A percentile compares a stretch with the other conserved stretches of the same genome.
phyloP scores from a whole-genome alignment of 2,888 invertebrate genomes.

The Baccha elongata region DNA sequence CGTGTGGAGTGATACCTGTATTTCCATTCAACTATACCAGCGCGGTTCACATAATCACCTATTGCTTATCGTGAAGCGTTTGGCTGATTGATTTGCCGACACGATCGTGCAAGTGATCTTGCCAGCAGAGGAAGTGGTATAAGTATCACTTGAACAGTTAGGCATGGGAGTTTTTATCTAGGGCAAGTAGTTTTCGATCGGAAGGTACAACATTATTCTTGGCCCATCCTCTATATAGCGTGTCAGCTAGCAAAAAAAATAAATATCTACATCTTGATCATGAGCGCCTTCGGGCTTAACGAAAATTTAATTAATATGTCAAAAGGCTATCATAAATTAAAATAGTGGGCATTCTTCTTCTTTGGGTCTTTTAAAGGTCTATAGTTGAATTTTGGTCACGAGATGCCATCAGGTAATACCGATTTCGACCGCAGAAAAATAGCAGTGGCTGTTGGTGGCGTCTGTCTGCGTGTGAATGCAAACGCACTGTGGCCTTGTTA shows the following conservation, averaged over 20 bases:
- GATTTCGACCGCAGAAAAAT: constrained; percentile 2
- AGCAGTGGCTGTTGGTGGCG: neutral
- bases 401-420: constrained; percentile 29
- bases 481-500: constrained; percentile 44
- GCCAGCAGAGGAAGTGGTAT: constrained; percentile 36
- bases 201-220: constrained; percentile 1
- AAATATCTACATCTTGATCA: neutral
- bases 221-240: constrained; percentile 27
- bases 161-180: constrained; percentile 25
- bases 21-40: constrained; percentile 14
- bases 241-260: constrained; percentile 4
- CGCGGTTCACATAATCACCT: constrained; percentile 1
- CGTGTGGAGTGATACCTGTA: constrained; percentile 59
- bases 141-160: constrained; percentile 37
- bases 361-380: constrained; percentile 6
- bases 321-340: constrained; percentile 48
- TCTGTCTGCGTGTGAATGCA: constrained; percentile 33
- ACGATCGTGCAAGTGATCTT: constrained; percentile 59
- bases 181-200: constrained; percentile 20
- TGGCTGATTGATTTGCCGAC: constrained; percentile 67
- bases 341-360: constrained; percentile 39
- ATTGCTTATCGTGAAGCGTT: constrained; percentile 64
- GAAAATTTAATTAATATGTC: constrained; percentile 56
- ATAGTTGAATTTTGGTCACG: constrained; percentile 20
- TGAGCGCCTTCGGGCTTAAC: constrained; percentile 11